Base-by-base conservation (phyloP, 2,113 vertebrate species). In the Albula goreensis region DNA sequence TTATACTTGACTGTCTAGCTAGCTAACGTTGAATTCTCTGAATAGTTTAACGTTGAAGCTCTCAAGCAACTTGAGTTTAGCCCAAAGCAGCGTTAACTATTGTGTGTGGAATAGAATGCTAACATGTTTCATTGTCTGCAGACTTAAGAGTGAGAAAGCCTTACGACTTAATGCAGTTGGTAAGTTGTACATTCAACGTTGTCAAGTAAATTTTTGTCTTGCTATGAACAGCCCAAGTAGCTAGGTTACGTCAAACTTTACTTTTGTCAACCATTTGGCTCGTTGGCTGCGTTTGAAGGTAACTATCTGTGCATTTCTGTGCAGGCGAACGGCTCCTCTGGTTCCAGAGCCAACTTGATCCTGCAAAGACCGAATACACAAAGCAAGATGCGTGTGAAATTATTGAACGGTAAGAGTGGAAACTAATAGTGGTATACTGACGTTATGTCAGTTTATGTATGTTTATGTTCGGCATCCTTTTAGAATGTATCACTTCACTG, bases 321-420 rank as follows among this genome's bases (percentile, higher is more conserved):
- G 5, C 83, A 99, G 98, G 98, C 88, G 98, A 99, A 91, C 99
- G 97, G 90, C 93, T 99, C 70, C 87, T 96, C 51, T 99, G 98
- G 98, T 99, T 99, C 95, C 97, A 98, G 89, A 95, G 84, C 91
- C 95, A 97, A 78, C 91, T 99, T 89, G 96, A 98, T 83, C 92
- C 96, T 3, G 17, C 82, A 63, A 99, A 97, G 93, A 82, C 85
- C 0, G 90, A 91, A 25, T 99, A 97, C 92, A 96, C 95, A 22
- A 98, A 94, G 92, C 95, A 95, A 90, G 97, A 97, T 66, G 97
- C 97, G 63, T 97, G 97, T 17, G 93, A 96, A 88, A 91, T 99
- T 81, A 93, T 96, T 88, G 98, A 99, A 94, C 97, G 95, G 98
- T 99, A 94, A 93, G 91, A 22, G 11, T 31, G 11, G 31, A 22